Conservation (phyloP, 2,113 vertebrate species). For the Phaetusa simplex region DNA sequence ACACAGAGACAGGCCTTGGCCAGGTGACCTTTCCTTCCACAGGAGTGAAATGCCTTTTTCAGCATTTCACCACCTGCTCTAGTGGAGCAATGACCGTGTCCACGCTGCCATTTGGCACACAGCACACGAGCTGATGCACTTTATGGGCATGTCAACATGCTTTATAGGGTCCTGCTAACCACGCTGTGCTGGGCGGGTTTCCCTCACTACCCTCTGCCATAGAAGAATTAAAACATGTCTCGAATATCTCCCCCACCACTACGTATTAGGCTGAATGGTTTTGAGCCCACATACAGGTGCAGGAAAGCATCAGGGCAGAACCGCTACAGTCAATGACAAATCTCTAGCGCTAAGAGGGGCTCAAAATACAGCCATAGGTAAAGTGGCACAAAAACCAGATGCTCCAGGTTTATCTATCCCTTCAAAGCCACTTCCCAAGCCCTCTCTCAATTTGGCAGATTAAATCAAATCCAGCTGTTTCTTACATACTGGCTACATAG, state of each 20-base stretch:
- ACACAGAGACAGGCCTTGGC: background rate
- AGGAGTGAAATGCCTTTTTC: background rate
- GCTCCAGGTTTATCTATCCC: background rate
- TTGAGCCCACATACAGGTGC: background rate
- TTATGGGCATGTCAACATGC: accelerated
- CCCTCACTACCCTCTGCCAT: background rate
- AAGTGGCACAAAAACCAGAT: background rate
- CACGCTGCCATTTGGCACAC: accelerated
- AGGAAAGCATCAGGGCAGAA: background rate
- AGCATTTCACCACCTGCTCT: background rate
- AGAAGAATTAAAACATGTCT: background rate
- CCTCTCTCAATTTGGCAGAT: background rate
- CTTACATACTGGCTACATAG: background rate
- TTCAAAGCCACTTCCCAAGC: background rate
- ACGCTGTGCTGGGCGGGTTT: background rate
- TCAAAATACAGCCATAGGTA: background rate
- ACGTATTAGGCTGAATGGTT: background rate
- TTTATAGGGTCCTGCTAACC: background rate
- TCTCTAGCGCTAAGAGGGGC: background rate
- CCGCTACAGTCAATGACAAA: background rate
- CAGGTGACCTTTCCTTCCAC: background rate
- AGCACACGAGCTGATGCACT: background rate
- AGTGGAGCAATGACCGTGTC: accelerated
- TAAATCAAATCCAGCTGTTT: background rate
- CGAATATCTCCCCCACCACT: background rate